A percentile compares a stretch with the other conserved stretches of the same genome.
These are phyloP conservation scores for Lepus oiostolus DNA, from an alignment of 2,797 vertebrate species.

Conservation along the genomic window DNA sequence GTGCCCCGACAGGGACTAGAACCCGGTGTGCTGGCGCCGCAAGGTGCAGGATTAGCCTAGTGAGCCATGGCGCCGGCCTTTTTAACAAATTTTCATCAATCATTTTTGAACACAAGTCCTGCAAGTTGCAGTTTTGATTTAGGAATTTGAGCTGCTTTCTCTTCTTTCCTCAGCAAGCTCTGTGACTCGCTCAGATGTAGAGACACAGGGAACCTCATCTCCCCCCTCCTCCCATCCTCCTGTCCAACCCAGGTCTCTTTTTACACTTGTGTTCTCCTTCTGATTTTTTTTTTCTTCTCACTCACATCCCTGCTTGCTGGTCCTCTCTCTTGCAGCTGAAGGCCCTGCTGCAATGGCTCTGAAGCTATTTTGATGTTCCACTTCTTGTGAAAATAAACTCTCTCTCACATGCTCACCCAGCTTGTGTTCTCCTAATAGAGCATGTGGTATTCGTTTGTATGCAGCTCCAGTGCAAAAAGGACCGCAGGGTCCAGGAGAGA, in stretches of 20 bases:
- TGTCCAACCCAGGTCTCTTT: neutral
- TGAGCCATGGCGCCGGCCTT: neutral
- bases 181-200: neutral
- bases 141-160: neutral
- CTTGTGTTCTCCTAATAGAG: constrained; percentile 1
- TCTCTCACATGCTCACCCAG: neutral
- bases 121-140: neutral
- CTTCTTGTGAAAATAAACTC: constrained; percentile 62
- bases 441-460: neutral
- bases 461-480: neutral
- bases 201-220: neutral
- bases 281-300: neutral
- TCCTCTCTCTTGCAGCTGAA: constrained; percentile 48
- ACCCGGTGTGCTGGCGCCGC: too few relatives aligned
- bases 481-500: neutral
- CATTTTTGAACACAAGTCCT: neutral
- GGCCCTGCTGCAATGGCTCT: neutral
- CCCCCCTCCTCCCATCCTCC: neutral
- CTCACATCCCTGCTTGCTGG: neutral
- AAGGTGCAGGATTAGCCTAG: too few relatives aligned
- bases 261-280: neutral
- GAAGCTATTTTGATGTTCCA: constrained; percentile 59
- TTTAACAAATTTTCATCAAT: constrained; percentile 12
- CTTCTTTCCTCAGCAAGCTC: neutral
- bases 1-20: too few relatives aligned